Percentiles rank a stretch among this genome's conserved stretches.
These are phyloP conservation scores for Panopea generosa DNA, from an alignment of 2,888 invertebrate species.

Conservation along the genomic window DNA sequence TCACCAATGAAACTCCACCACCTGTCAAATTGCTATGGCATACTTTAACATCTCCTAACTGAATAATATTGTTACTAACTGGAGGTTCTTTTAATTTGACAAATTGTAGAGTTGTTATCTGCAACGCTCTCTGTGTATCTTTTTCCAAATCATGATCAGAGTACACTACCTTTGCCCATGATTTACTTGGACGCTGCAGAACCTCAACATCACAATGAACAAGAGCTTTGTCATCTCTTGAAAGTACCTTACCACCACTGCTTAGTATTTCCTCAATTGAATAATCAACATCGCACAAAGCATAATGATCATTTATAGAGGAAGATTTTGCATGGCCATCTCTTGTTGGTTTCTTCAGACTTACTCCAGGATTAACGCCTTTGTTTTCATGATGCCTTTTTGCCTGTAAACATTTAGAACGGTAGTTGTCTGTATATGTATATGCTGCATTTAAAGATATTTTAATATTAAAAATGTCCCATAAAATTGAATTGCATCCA, in stretches of 20 bases:
- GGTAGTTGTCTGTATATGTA: constrained; percentile 22
- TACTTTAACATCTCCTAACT: too few relatives aligned
- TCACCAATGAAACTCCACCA: too few relatives aligned
- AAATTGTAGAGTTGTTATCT: constrained; percentile 28
- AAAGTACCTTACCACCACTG: constrained; percentile 8
- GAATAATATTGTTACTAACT: too few relatives aligned
- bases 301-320: constrained; percentile 21
- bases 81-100: too few relatives aligned
- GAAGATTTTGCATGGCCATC: constrained; percentile 22
- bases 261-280: constrained; percentile 13
- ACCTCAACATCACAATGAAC: constrained; percentile 24
- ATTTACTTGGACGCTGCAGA: too few relatives aligned
- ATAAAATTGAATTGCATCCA: too few relatives aligned
- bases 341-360: too few relatives aligned
- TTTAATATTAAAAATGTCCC: too few relatives aligned
- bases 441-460: constrained; percentile 15
- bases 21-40: too few relatives aligned
- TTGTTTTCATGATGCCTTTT: too few relatives aligned
- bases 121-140: constrained; percentile 9
- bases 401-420: too few relatives aligned
- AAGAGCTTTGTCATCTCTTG: constrained; percentile 20
- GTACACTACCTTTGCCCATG: too few relatives aligned
- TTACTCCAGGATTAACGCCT: constrained; percentile 13
- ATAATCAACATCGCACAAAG: constrained; percentile 10
- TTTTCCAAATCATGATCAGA: constrained; percentile 26